These are phyloP conservation scores for Corythaixoides concolor DNA, from an alignment of 2,113 vertebrate genomes.

Conservation along the genomic window DNA sequence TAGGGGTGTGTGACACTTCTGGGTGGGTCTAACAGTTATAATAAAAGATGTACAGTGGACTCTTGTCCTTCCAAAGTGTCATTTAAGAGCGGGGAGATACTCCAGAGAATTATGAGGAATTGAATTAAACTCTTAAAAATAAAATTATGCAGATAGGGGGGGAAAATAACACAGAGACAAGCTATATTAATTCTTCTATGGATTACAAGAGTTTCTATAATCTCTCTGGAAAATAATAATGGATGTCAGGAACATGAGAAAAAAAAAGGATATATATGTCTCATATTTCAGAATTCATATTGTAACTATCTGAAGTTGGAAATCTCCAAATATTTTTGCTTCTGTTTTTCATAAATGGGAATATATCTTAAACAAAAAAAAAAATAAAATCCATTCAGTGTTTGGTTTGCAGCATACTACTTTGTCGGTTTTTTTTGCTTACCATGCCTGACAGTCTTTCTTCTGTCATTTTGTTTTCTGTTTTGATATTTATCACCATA, in stretches of 20 bases:
- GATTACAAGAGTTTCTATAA: background rate
- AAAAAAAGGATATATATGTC: background rate
- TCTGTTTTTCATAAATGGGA: background rate
- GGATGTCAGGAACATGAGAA: background rate
- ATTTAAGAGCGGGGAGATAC: background rate
- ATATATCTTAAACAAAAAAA: too few species aligned
- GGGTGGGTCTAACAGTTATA: background rate
- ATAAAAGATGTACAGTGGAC: background rate
- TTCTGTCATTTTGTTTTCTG: background rate
- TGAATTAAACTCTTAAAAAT: background rate
- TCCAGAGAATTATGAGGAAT: background rate
- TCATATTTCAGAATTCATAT: background rate
- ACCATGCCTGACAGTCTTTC: background rate
- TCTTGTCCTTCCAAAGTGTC: background rate
- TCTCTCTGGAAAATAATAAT: background rate
- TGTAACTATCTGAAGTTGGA: background rate
- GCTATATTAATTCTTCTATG: background rate
- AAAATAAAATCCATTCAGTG: background rate
- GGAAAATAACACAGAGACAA: background rate
- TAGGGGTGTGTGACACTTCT: background rate
- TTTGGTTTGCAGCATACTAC: fast-evolving
- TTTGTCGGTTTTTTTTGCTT: background rate
- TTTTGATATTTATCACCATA: background rate
- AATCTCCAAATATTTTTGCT: background rate
- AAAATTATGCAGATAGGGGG: background rate